These are phyloP conservation scores for Drosophila conformis DNA, from an alignment of 2,888 invertebrate species.

Conservation along the genomic window DNA sequence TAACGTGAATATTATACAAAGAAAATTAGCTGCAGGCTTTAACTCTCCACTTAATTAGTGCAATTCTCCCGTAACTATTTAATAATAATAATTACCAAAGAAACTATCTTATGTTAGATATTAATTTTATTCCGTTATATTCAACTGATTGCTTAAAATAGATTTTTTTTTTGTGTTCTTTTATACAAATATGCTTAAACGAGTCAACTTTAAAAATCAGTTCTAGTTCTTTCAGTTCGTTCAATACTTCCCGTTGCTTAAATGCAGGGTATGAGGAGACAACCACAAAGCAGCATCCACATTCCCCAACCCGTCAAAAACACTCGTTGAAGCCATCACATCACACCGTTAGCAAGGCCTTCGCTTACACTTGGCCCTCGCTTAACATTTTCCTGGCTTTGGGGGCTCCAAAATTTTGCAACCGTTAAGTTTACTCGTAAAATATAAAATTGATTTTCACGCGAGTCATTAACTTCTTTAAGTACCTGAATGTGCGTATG, in stretches of 20 bases:
- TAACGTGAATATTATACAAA: not conserved
- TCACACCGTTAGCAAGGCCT: constrained; percentile 48
- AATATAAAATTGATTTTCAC: constrained; percentile 72
- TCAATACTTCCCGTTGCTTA: too few species aligned
- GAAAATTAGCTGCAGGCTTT: not conserved
- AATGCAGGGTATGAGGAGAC: not conserved
- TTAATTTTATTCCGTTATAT: not conserved
- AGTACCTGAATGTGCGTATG: constrained; percentile 23
- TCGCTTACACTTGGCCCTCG: constrained; percentile 28
- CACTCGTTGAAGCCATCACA: not conserved
- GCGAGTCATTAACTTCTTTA: constrained; percentile 72
- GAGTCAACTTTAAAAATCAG: not conserved
- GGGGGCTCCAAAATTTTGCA: constrained; percentile 37
- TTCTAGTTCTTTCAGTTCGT: too few species aligned
- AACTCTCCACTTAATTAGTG: not conserved
- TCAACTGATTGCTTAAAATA: not conserved
- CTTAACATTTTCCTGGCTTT: constrained; percentile 18
- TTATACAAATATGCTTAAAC: not conserved
- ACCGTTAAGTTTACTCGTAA: constrained; percentile 51
- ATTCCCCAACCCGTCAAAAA: not conserved
- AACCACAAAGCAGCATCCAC: constrained; percentile 3
- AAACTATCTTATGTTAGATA: not conserved
- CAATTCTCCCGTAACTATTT: not conserved
- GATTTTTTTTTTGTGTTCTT: not conserved
- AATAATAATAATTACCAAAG: not conserved